A percentile compares a stretch with the other conserved stretches of the same genome.
These are phyloP conservation scores for Protonemura montana DNA, from an alignment of 2,888 invertebrate species.

Conservation along the genomic window DNA sequence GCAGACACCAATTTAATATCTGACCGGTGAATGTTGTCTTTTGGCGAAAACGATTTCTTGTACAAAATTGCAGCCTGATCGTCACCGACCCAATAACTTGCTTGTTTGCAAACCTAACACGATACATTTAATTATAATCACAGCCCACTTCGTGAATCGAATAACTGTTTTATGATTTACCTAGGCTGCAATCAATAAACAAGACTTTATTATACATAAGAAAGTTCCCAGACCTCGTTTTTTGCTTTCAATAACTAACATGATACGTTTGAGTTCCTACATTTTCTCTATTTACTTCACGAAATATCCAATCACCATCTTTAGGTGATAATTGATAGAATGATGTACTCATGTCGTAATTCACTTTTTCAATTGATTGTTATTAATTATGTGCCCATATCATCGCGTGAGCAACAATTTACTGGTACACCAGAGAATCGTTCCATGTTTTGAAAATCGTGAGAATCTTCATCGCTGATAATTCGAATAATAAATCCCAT, in stretches of 20 bases:
- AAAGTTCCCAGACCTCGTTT: background rate
- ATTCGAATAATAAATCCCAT: background rate
- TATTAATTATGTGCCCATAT: constrained; percentile 3
- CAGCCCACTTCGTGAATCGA: background rate
- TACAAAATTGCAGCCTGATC: background rate
- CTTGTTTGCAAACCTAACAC: background rate
- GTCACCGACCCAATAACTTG: background rate
- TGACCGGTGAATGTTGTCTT: background rate
- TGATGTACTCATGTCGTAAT: background rate
- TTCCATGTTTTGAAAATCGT: constrained; percentile 13
- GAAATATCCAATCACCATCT: background rate
- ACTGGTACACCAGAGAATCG: background rate
- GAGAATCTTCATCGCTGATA: constrained; percentile 27
- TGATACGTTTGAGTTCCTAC: too few species aligned
- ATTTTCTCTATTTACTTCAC: background rate
- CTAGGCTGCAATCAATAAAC: background rate
- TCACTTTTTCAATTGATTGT: background rate
- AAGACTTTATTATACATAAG: background rate
- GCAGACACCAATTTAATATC: too few species aligned
- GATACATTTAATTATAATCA: background rate
- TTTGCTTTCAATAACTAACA: background rate
- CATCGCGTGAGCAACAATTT: constrained; percentile 17
- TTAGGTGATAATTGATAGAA: constrained; percentile 16
- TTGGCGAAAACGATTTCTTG: background rate
- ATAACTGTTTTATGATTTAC: background rate